phyloP scores from a whole-genome alignment of 2,797 vertebrate species.

The Sebastolobus altivelis region DNA sequence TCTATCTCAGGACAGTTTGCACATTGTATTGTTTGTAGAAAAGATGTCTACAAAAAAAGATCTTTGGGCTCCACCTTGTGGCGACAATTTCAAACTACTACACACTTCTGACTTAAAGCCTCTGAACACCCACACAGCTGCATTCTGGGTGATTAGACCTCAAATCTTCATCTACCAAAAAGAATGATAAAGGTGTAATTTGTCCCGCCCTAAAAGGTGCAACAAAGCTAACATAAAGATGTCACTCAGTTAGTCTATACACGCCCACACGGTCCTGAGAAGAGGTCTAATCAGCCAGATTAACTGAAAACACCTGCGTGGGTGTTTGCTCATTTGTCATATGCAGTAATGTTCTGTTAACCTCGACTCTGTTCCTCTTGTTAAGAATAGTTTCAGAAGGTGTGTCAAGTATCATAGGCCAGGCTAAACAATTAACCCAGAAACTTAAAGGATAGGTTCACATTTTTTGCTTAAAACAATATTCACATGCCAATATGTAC shows the following conservation, averaged over 20 bases:
- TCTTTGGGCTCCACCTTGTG: conserved; percentile 61
- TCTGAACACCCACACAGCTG: neutral
- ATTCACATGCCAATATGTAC: too few relatives aligned
- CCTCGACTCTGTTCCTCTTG: neutral
- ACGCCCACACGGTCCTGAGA: too few relatives aligned
- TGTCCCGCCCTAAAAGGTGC: too few relatives aligned
- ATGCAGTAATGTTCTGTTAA: neutral
- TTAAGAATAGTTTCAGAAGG: rapidly evolving
- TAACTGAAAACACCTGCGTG: too few relatives aligned
- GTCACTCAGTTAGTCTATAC: too few relatives aligned
- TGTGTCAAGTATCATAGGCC: neutral
- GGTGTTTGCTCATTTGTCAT: too few relatives aligned
- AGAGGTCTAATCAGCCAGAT: too few relatives aligned
- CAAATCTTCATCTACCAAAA: too few relatives aligned
- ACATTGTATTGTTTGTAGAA: neutral
- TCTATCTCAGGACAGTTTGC: neutral
- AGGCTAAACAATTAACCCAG: neutral
- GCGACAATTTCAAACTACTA: neutral
- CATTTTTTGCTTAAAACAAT: neutral
- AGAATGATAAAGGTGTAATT: too few relatives aligned
- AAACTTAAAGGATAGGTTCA: too few relatives aligned
- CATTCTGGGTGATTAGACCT: neutral
- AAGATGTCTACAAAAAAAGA: neutral
- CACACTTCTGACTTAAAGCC: neutral
- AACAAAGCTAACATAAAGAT: neutral